Evolutionary conservation across 1,140 invertebrate species (phyloP).

Genomic region (Helicoverpa zea): DNA sequence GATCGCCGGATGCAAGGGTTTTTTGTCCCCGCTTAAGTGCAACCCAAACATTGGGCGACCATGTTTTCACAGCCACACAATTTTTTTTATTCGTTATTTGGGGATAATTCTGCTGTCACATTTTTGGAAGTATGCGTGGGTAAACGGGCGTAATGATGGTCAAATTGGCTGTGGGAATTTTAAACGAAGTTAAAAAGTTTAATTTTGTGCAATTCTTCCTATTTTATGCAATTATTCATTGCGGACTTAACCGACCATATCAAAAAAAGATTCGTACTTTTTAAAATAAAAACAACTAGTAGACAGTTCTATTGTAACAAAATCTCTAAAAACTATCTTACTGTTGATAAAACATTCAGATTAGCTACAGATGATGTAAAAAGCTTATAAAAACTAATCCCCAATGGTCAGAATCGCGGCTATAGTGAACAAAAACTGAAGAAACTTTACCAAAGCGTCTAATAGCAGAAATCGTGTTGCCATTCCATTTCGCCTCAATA

Average conservation of each 20-base stretch:
- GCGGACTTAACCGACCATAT: neutral
- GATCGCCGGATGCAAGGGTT: constrained; percentile 73
- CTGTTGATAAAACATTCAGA: constrained; percentile 7
- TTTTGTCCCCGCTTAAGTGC: constrained; percentile 72
- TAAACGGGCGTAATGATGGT: constrained; percentile 36
- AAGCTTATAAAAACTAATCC: constrained; percentile 20
- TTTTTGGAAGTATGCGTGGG: constrained; percentile 1
- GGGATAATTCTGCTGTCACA: constrained; percentile 40
- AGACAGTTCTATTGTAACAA: neutral
- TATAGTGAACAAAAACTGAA: constrained; percentile 46
- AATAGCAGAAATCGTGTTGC: constrained; percentile 41
- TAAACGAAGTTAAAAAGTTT: neutral
- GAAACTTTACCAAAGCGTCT: constrained; percentile 19
- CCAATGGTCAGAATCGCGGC: constrained; percentile 15
- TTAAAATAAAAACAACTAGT: neutral
- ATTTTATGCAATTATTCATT: neutral
- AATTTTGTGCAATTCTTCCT: neutral
- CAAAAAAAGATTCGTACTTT: neutral
- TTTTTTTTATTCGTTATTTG: constrained; percentile 45
- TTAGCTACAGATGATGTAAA: constrained; percentile 42
- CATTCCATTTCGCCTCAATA: constrained; percentile 47
- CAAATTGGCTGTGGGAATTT: constrained; percentile 28
- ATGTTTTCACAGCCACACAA: constrained; percentile 54
- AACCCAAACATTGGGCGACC: constrained; percentile 72
- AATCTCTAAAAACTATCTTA: constrained; percentile 15